Conservation (phyloP, 2,888 invertebrate species). For the Drosophila pseudotakahashii region DNA sequence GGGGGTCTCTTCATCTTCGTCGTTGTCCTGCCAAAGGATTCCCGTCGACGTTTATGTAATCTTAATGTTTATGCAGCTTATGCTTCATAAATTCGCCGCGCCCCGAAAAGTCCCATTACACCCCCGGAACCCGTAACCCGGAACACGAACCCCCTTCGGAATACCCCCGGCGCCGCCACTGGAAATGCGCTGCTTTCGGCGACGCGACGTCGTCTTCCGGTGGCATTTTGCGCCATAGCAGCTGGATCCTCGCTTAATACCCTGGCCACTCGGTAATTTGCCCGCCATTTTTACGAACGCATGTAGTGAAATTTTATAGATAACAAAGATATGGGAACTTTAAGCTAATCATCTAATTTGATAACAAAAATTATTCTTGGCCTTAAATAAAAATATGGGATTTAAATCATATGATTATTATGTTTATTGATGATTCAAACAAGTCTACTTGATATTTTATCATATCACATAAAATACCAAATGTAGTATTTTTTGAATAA, state of each 20-base stretch:
- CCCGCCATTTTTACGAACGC: conserved; percentile 6
- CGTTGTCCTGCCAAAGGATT: conserved; percentile 51
- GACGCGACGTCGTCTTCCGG: conserved; percentile 65
- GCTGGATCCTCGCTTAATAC: conserved; percentile 20
- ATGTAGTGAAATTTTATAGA: not conserved
- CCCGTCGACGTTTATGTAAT: conserved; percentile 74
- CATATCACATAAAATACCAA: too few relatives aligned
- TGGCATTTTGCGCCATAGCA: conserved; percentile 65
- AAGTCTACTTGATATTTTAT: too few relatives aligned
- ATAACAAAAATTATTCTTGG: too few relatives aligned
- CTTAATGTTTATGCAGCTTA: conserved; percentile 80
- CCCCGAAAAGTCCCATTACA: not conserved
- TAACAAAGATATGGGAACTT: too few relatives aligned
- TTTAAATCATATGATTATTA: too few relatives aligned
- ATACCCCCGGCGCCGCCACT: not conserved
- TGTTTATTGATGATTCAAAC: too few relatives aligned
- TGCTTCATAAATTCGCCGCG: conserved; percentile 74
- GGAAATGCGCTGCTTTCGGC: conserved; percentile 11
- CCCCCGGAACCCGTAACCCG: not conserved
- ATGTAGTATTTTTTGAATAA: too few relatives aligned
- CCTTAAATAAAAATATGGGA: too few relatives aligned
- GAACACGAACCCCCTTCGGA: too few relatives aligned
- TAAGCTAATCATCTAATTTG: conserved; percentile 8
- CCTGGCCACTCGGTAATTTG: conserved; percentile 18
- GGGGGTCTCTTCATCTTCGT: conserved; percentile 15